Evolutionary conservation across 2,797 vertebrate species (phyloP).

Genomic region (Labeo calbasu): DNA sequence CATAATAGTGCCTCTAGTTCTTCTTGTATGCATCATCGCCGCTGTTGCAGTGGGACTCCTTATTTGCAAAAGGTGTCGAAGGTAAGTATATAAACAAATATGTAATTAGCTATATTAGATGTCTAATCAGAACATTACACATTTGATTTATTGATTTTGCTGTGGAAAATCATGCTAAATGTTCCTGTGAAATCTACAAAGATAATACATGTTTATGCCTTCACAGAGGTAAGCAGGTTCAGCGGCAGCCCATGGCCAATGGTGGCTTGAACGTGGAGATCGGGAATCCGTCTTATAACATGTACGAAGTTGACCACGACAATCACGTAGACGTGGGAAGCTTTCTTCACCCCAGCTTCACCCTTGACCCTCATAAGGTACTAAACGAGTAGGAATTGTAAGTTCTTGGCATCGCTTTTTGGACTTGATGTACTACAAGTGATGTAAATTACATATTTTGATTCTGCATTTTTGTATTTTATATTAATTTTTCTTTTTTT

Average conservation of each 20-base stretch:
- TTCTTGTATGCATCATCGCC: constrained; percentile 83
- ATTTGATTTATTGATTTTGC: constrained; percentile 13
- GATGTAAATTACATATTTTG: background rate
- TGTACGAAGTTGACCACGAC: constrained; percentile 97
- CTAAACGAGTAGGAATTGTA: background rate
- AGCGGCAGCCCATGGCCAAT: constrained; percentile 96
- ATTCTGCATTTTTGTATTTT: background rate
- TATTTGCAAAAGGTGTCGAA: constrained; percentile 85
- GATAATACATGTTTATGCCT: background rate
- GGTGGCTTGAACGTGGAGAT: constrained; percentile 98
- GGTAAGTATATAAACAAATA: constrained; percentile 65
- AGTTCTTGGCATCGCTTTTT: background rate
- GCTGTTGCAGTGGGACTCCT: constrained; percentile 85
- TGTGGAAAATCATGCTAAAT: background rate
- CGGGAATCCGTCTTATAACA: constrained; percentile 97
- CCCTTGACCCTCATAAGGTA: constrained; percentile 95
- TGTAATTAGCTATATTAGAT: background rate
- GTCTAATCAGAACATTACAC: background rate
- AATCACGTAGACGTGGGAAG: constrained; percentile 89
- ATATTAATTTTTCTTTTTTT: background rate
- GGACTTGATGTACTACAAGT: background rate
- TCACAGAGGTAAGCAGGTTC: constrained; percentile 91
- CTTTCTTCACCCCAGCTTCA: constrained; percentile 91
- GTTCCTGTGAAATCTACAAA: background rate
- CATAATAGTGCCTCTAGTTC: constrained; percentile 86